Base-by-base conservation (phyloP, 2,888 invertebrate species). In the Pyrocoelia pectoralis region DNA sequence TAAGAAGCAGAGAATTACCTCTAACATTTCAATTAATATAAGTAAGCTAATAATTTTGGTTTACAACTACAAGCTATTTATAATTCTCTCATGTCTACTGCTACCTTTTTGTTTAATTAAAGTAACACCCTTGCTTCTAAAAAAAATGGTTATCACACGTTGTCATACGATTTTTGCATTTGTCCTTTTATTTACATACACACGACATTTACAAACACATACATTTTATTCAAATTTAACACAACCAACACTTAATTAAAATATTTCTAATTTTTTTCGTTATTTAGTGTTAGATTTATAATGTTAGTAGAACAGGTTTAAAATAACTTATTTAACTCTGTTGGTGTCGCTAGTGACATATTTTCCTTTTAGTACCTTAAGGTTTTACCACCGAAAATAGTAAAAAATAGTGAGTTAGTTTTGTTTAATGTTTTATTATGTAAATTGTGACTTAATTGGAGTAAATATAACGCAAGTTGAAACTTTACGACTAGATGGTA, bases 161-260 rank as follows among this genome's bases (percentile, higher is more conserved):
- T 46, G 46, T 46, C 46, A 46, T 46, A 46, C 46, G 46, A 46
- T 46, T 46, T 46, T 46, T 46, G 46, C 46, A 46, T 46, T 46
- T 17, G 46, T 46, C 18, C 18, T 46, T 18, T 18, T 46, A 46
- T 46, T 46, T 46, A 46, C 46, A 46, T 46, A 46, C 17, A 46
- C 46, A 46, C 46, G 46, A 46, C 46, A 46, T 46, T 46, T 14
- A 46, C 46, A 18, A 46, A 46, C 41, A 14, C 41, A 46, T n/a
- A 46, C 46, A 17, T 18, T 46, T 46, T 46, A 46, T 46, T 14
- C 17, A 46, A 46, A 46, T 46, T 14, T 46, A 17, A 46, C 17
- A 17, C 17, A 9, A 18, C 46, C 5, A 46, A 10, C 15, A 18
- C 17, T 15, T 46, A 15, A 46, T 46, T 46, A 46, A 33, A 33